Evolutionary conservation across 2,888 invertebrate genomes (phyloP).

Genomic region (Ptilodon capucinus): DNA sequence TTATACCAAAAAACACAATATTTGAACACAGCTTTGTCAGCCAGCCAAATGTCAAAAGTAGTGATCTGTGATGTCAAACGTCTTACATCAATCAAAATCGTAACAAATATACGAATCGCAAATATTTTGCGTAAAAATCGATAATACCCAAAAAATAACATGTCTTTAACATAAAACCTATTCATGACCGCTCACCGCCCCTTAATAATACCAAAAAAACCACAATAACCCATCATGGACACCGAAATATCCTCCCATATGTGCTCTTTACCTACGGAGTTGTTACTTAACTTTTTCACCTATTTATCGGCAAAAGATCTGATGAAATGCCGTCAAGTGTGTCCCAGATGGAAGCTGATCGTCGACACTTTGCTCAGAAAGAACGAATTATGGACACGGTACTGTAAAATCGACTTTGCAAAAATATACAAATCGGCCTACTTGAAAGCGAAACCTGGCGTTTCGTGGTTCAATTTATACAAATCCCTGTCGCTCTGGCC

Average conservation of each 20-base stretch:
- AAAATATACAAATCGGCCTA: constrained; percentile 39
- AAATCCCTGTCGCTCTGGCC: constrained; percentile 60
- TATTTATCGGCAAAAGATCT: constrained; percentile 49
- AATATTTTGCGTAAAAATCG: constrained; percentile 2
- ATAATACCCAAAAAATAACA: constrained; percentile 9
- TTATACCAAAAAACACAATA: not conserved
- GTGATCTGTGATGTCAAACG: too few relatives aligned
- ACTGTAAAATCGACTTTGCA: constrained; percentile 50
- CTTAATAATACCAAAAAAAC: not conserved
- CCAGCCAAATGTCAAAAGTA: not conserved
- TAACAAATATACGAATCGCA: not conserved
- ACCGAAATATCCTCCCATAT: constrained; percentile 5
- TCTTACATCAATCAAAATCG: not conserved
- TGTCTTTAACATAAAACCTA: constrained; percentile 12
- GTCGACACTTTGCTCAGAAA: constrained; percentile 46
- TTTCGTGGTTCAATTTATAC: constrained; percentile 58
- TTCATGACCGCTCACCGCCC: not conserved
- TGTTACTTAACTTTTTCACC: constrained; percentile 51
- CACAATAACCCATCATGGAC: constrained; percentile 15
- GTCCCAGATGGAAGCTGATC: constrained; percentile 53
- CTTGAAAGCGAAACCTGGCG: constrained; percentile 35
- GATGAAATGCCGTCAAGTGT: constrained; percentile 54
- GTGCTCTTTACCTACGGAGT: constrained; percentile 50
- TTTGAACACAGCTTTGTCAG: not conserved
- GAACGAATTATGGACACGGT: constrained; percentile 48